Conservation (phyloP, 2,113 vertebrate species). For the Pterophyllum scalare region DNA sequence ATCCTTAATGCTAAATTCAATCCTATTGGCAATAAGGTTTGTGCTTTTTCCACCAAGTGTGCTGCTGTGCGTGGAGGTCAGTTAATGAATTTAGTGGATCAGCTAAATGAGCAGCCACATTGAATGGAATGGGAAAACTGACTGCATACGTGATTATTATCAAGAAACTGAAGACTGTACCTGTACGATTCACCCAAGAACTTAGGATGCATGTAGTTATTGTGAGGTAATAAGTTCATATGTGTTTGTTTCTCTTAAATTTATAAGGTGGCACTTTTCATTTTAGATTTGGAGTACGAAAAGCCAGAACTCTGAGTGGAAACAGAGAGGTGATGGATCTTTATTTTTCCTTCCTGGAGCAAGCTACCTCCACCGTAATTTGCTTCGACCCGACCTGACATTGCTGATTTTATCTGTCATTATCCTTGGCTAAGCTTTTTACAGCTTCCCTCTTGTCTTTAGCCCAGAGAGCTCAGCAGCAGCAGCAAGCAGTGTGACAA, state of each 20-base stretch:
- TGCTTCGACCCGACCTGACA: conserved; percentile 25
- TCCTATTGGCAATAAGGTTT: neutral
- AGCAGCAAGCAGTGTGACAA: neutral
- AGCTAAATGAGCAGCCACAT: neutral
- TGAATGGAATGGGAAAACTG: too few species aligned
- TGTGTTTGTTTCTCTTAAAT: neutral
- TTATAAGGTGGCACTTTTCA: neutral
- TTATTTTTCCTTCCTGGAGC: neutral
- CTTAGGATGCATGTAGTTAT: neutral
- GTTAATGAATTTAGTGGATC: neutral
- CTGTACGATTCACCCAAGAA: neutral
- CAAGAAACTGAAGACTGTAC: neutral
- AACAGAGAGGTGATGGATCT: neutral
- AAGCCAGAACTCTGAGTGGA: neutral
- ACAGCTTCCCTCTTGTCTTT: conserved; percentile 50
- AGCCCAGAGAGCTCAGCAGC: conserved; percentile 25
- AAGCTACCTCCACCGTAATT: conserved; percentile 16
- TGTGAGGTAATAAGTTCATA: neutral
- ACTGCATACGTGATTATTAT: neutral
- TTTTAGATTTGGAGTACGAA: neutral
- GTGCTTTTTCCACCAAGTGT: neutral
- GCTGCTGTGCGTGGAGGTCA: neutral
- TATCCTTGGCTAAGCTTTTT: conserved; percentile 49
- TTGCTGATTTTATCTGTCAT: conserved; percentile 47
- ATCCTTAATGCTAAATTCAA: neutral